Conservation (phyloP, 2,113 vertebrate species). For the Nanger granti region DNA sequence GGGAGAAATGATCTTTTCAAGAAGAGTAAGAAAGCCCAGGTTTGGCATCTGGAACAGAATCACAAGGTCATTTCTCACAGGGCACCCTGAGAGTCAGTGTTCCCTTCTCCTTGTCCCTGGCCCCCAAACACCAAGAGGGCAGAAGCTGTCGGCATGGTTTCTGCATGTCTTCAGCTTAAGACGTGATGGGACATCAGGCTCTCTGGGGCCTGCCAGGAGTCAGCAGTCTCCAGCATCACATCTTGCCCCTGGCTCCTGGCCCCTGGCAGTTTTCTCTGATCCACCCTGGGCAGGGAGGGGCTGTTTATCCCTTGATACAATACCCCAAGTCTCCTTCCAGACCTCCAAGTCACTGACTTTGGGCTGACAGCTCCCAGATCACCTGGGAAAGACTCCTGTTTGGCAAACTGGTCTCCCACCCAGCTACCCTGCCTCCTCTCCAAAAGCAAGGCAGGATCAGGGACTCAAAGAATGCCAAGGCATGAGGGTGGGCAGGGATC, state of each 20-base stretch:
- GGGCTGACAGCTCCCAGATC: background rate
- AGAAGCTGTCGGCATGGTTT: background rate
- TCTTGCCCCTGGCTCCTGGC: background rate
- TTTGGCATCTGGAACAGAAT: background rate
- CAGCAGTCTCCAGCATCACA: background rate
- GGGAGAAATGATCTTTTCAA: constrained; percentile 4
- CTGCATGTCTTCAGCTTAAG: background rate
- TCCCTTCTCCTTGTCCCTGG: background rate
- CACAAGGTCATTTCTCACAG: background rate
- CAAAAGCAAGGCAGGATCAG: background rate
- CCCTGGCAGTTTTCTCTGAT: background rate
- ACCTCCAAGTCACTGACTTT: background rate
- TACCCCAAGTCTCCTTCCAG: background rate
- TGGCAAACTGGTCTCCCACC: background rate
- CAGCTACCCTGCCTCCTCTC: background rate
- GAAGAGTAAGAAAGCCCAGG: background rate
- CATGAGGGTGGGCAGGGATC: background rate
- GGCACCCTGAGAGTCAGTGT: background rate
- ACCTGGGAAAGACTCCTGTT: background rate
- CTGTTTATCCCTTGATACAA: background rate
- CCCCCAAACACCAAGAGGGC: background rate
- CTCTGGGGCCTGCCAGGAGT: background rate
- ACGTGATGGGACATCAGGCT: background rate
- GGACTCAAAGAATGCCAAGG: background rate
- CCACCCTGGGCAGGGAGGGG: background rate